A percentile compares a stretch with the other conserved stretches of the same genome.
Evolutionary conservation across 2,797 vertebrate species (phyloP).

Genomic region (Eupleurogrammus muticus): DNA sequence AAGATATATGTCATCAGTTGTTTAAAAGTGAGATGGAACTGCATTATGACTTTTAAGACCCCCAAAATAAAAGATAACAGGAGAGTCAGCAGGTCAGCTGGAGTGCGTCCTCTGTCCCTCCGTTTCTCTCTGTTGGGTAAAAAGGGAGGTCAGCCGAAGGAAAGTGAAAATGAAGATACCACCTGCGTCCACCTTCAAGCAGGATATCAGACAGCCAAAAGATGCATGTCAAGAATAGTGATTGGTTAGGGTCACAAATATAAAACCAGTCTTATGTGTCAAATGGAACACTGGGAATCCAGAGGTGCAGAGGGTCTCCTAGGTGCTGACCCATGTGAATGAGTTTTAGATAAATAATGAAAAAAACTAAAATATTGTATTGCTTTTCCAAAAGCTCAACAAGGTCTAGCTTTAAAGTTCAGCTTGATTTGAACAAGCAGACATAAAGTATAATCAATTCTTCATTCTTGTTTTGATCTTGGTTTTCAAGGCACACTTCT

Average conservation of each 20-base stretch:
- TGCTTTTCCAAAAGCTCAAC: background rate
- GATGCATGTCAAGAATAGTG: slow-evolving; percentile 34
- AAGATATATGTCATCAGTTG: background rate
- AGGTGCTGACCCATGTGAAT: slow-evolving; percentile 37
- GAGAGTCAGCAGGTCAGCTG: slow-evolving; percentile 14
- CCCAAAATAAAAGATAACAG: background rate
- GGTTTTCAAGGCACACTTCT: slow-evolving; percentile 33
- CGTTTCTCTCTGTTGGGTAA: slow-evolving; percentile 18
- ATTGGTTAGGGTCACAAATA: slow-evolving; percentile 61
- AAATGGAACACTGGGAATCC: slow-evolving; percentile 61
- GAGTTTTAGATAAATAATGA: slow-evolving; percentile 24
- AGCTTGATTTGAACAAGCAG: slow-evolving; percentile 21
- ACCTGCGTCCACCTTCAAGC: slow-evolving; percentile 63
- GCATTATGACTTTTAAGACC: slow-evolving; percentile 1
- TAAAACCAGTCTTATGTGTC: slow-evolving; percentile 41
- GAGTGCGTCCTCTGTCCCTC: background rate
- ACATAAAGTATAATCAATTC: slow-evolving; percentile 23
- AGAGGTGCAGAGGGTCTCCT: slow-evolving; percentile 27
- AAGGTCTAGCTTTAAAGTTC: slow-evolving; percentile 12
- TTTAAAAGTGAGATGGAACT: background rate
- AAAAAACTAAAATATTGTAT: slow-evolving; percentile 33
- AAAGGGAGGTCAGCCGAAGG: slow-evolving; percentile 47
- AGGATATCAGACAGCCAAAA: slow-evolving; percentile 52
- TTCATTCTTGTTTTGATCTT: slow-evolving; percentile 14
- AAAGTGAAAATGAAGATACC: slow-evolving; percentile 62